Conservation (phyloP, 2,113 vertebrate species). For the Opisthocomus hoazin region DNA sequence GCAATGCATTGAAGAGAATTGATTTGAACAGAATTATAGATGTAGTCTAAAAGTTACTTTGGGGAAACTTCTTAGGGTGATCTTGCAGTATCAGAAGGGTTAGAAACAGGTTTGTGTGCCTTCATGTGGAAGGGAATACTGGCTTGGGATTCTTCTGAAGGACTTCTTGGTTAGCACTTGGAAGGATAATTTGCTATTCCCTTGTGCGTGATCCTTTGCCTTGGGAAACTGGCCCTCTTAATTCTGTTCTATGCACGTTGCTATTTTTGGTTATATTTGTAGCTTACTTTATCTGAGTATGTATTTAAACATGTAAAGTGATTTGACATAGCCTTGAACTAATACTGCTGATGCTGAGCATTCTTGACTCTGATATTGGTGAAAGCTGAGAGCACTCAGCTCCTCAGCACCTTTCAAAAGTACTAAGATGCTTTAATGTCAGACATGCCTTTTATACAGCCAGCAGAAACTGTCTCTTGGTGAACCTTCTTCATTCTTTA, state of each 20-base stretch:
- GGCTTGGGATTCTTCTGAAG: neutral
- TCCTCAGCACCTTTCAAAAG: neutral
- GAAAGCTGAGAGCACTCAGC: neutral
- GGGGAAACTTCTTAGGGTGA: neutral
- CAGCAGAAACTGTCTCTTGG: neutral
- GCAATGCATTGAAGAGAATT: neutral
- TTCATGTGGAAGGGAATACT: neutral
- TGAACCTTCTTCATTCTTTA: neutral
- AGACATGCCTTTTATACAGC: neutral
- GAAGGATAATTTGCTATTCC: neutral
- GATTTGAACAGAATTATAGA: conserved; percentile 12
- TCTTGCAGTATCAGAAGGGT: neutral
- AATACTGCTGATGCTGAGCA: neutral
- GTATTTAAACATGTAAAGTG: neutral
- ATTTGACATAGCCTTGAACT: neutral
- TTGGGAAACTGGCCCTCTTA: neutral
- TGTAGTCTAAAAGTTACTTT: conserved; percentile 3
- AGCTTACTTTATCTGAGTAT: neutral
- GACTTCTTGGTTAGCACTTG: neutral
- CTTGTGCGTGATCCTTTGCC: neutral
- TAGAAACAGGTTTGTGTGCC: neutral
- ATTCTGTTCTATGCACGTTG: neutral
- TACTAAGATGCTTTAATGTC: neutral
- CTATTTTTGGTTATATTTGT: neutral
- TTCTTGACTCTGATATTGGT: neutral